Base-by-base conservation (phyloP, 2,113 vertebrate species). In the Callopanchax toddi region DNA sequence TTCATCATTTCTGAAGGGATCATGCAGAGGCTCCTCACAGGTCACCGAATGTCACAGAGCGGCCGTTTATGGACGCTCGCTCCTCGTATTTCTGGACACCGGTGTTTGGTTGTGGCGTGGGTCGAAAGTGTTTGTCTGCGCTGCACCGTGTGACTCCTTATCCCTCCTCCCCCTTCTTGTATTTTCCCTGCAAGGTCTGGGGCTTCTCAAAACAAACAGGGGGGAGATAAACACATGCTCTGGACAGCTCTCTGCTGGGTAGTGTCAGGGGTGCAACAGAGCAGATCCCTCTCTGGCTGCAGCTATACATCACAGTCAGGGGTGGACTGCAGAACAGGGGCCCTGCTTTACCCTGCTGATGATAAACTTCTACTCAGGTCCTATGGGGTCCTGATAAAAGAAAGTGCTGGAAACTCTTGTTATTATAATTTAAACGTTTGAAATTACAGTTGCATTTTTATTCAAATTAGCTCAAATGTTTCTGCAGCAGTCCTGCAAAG, bases 151-250 rank as follows among this genome's bases (percentile, higher is more conserved):
- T 82, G 84, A 87, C 76, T 84, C 72, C 60, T 58, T 49, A 44
- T 78, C 76, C 75, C 79, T 81, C 80, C 81, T 73, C 82, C 76
- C 65, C 57, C 64, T 86, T 54, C 89, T 86, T 87, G 84, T 87
- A 82, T 87, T 91, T 90, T 88, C 79, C 83, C 83, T 86, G 84
- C 84, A 74, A 86, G 77, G 86, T 85, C 89, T 89, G 87, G 60
- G 78, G 85, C 87, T 89, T 90, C 76, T 89, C 87, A 83, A 91
- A 91, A 90, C 86, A 91, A 91, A 90, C 86, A 90, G 70, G 78
- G 83, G 36, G 74, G 86, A 91, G 89, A 89, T 89, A 86, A 86
- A 87, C 87, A 86, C 57, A 81, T 86, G 86, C 80, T 87, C 71
- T 85, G 86, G 88, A 88, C 85, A 80, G 84, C 72, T 82, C 80